These are phyloP conservation scores for Thereva unica DNA, from an alignment of 2,888 invertebrate species.

Conservation along the genomic window DNA sequence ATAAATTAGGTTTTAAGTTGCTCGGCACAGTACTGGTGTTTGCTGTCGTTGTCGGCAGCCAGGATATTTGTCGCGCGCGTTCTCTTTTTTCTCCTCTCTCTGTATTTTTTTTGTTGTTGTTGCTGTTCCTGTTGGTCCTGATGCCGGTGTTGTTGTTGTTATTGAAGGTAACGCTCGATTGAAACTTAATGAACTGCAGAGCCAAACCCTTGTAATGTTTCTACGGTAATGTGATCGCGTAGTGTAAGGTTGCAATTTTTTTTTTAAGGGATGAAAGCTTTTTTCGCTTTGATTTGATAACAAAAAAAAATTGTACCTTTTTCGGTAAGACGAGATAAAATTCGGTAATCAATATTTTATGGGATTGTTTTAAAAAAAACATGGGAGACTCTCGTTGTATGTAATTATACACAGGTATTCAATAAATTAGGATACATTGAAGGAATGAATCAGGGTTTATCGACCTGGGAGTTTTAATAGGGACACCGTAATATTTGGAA, in stretches of 20 bases:
- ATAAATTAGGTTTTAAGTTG: conserved; percentile 44
- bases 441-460: too few relatives aligned
- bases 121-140: not conserved
- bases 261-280: not conserved
- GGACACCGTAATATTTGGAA: too few relatives aligned
- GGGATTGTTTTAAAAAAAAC: too few relatives aligned
- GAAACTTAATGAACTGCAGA: conserved; percentile 27
- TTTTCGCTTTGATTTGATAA: not conserved
- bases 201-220: conserved; percentile 5
- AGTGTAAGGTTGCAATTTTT: conserved; percentile 5
- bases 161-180: conserved; percentile 13
- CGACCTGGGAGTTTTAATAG: too few relatives aligned
- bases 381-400: too few relatives aligned
- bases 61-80: conserved; percentile 2
- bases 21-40: conserved; percentile 21
- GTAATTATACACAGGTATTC: too few relatives aligned
- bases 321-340: too few relatives aligned
- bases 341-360: too few relatives aligned
- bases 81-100: not conserved
- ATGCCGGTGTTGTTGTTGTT: not conserved
- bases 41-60: conserved; percentile 6
- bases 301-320: too few relatives aligned
- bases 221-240: conserved; percentile 16
- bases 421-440: too few relatives aligned
- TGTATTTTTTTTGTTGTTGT: not conserved